These are phyloP conservation scores for Ophraella communa DNA, from an alignment of 2,888 invertebrate species.

Conservation along the genomic window DNA sequence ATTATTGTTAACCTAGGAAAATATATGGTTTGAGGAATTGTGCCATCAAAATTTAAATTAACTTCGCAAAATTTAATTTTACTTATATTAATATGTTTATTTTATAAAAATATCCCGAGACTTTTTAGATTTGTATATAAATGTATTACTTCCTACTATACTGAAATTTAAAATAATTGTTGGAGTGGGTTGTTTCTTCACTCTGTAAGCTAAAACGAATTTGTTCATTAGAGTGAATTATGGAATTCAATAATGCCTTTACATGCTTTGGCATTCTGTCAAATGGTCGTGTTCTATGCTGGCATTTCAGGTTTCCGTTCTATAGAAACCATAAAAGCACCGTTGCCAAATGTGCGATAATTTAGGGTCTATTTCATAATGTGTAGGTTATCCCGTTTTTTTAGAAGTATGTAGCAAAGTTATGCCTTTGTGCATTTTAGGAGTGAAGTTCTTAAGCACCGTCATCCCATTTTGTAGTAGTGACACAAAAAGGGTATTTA, in stretches of 20 bases:
- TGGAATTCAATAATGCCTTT: constrained; percentile 39
- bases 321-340: constrained; percentile 4
- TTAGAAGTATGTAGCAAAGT: background rate
- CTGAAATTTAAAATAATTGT: background rate
- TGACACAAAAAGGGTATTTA: background rate
- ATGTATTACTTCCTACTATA: no score
- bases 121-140: no score
- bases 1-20: no score
- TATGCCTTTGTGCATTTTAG: background rate
- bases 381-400: background rate
- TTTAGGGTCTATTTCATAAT: background rate
- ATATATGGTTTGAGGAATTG: no score
- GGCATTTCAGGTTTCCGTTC: constrained; percentile 19
- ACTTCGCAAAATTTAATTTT: no score
- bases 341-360: background rate
- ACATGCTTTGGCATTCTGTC: constrained; percentile 42
- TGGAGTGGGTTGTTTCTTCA: background rate
- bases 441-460: background rate
- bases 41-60: no score
- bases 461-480: background rate
- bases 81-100: no score
- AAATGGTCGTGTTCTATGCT: constrained; percentile 35
- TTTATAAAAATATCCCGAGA: no score
- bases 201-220: constrained; percentile 17
- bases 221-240: constrained; percentile 37